Percentiles rank a stretch among this genome's conserved stretches.
Conservation (phyloP, 1,140 invertebrate species). For the Hyles euphorbiae region DNA sequence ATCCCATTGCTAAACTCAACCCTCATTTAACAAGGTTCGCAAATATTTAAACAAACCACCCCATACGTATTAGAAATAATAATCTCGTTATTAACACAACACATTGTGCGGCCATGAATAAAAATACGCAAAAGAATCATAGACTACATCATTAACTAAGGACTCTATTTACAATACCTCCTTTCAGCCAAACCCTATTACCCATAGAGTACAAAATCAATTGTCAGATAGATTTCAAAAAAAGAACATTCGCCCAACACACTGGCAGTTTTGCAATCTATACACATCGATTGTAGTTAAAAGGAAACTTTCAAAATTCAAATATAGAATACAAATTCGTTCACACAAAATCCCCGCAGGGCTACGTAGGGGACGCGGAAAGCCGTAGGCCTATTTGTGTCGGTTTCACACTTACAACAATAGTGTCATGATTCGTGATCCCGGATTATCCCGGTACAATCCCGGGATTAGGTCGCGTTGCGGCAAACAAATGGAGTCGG, state of each 20-base stretch:
- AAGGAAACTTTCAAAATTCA: background rate
- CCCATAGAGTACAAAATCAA: background rate
- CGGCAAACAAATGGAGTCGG: slow-evolving; percentile 65
- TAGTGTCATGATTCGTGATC: slow-evolving; percentile 75
- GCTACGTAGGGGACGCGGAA: slow-evolving; percentile 38
- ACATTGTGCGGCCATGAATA: slow-evolving; percentile 56
- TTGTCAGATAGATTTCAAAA: slow-evolving; percentile 24
- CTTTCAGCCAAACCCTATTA: background rate
- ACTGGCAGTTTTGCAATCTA: no score
- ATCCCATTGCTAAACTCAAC: no score
- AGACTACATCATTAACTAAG: no score
- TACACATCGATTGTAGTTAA: no score
- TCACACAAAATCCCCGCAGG: background rate
- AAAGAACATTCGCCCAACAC: slow-evolving; percentile 10
- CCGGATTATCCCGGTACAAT: slow-evolving; percentile 67
- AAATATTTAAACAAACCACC: slow-evolving; percentile 62
- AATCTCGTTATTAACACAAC: slow-evolving; percentile 59
- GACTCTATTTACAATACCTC: background rate
- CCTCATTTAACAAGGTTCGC: slow-evolving; percentile 7
- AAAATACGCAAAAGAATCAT: slow-evolving; percentile 43
- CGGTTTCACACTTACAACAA: slow-evolving; percentile 76
- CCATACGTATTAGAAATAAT: slow-evolving; percentile 39
- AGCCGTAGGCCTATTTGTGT: slow-evolving; percentile 73
- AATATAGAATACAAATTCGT: background rate
- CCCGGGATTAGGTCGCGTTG: slow-evolving; percentile 68